Evolutionary conservation across 37 sponge, comb jelly and placozoan genomes (phyloP).

Genomic region (Trichoplax adhaerens): DNA sequence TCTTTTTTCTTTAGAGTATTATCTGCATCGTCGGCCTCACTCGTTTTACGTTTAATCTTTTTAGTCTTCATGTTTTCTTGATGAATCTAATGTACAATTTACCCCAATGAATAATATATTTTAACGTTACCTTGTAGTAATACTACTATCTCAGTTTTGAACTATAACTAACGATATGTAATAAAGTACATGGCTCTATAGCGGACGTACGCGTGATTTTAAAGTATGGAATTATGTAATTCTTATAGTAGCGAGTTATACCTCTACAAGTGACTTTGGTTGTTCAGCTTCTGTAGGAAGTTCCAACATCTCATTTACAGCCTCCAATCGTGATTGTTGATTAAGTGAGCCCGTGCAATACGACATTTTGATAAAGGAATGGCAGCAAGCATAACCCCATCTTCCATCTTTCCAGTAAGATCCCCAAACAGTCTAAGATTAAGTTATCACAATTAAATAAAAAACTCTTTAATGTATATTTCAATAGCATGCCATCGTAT

Average conservation of each 20-base stretch:
- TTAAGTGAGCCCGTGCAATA: conserved; percentile 61
- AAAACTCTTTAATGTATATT: background rate
- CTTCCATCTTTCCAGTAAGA: conserved; percentile 75
- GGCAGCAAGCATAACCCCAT: conserved; percentile 96
- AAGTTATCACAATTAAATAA: conserved; percentile 7
- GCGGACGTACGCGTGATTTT: too few relatives aligned
- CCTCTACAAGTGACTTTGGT: conserved; percentile 8
- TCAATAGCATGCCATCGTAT: background rate
- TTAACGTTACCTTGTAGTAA: background rate
- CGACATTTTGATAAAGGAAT: conserved; percentile 65
- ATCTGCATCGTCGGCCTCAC: conserved; percentile 1
- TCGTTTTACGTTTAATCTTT: too few relatives aligned
- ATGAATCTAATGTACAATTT: background rate
- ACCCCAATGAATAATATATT: background rate
- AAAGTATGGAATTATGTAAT: too few relatives aligned
- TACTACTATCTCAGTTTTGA: background rate
- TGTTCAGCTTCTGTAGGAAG: too few relatives aligned
- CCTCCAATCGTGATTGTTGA: too few relatives aligned
- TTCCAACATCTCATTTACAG: too few relatives aligned
- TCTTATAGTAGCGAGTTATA: too few relatives aligned
- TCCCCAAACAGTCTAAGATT: conserved; percentile 75
- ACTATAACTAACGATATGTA: too few relatives aligned
- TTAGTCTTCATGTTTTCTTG: conserved; percentile 16
- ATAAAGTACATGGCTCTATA: too few relatives aligned
- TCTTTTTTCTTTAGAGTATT: too few relatives aligned